phyloP scores from a whole-genome alignment of 2,113 vertebrate genomes.

The Coreoperca whiteheadi region DNA sequence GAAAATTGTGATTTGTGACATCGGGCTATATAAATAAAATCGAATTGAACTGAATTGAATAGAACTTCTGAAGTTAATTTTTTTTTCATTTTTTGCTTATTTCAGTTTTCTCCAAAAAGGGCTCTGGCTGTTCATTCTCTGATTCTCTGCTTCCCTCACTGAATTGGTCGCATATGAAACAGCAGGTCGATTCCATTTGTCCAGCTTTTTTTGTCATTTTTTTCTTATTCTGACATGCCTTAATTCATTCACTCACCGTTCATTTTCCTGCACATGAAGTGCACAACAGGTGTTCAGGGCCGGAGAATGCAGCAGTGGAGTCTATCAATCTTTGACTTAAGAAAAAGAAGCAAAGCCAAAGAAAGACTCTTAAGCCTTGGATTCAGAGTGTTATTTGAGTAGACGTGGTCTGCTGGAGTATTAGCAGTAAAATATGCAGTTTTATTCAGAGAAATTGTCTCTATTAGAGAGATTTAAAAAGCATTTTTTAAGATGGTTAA shows the following conservation, averaged over 20 bases:
- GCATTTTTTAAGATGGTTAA: background rate
- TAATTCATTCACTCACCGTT: conserved; percentile 20
- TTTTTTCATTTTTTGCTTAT: background rate
- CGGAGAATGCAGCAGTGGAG: background rate
- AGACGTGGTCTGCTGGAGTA: background rate
- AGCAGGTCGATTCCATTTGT: conserved; percentile 8
- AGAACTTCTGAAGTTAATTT: background rate
- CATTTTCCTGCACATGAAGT: conserved; percentile 17
- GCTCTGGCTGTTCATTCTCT: background rate
- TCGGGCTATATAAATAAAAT: too few species aligned
- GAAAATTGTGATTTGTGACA: too few species aligned
- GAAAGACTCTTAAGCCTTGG: background rate
- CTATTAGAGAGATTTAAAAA: background rate
- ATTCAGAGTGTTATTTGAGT: background rate
- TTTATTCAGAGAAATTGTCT: background rate
- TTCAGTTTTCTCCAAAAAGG: background rate
- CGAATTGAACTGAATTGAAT: too few species aligned
- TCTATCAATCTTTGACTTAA: background rate
- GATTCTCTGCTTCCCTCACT: conserved; percentile 20
- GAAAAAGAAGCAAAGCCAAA: background rate
- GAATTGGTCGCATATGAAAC: conserved; percentile 32
- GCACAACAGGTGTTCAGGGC: conserved; percentile 14
- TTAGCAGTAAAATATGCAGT: background rate
- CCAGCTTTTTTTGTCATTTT: background rate
- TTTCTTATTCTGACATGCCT: conserved; percentile 12